Evolutionary conservation across 2,888 invertebrate species (phyloP).

Genomic region (Patella depressa): DNA sequence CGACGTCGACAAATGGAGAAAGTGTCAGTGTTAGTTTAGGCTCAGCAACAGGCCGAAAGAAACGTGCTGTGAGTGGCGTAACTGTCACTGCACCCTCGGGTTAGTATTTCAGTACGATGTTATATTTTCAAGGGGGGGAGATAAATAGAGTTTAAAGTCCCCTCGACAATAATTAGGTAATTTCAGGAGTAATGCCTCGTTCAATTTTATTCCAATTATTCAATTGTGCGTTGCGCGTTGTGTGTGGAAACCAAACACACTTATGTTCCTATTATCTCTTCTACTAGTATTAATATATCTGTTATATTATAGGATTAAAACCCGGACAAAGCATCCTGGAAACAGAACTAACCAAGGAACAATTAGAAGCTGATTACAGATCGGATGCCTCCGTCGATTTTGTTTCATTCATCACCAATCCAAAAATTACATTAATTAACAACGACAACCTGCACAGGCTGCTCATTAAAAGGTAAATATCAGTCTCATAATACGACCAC

Average conservation of each 20-base stretch:
- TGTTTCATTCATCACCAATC: slow-evolving; percentile 47
- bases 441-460: slow-evolving; percentile 40
- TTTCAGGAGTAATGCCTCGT: too few relatives aligned
- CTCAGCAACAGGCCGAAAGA: slow-evolving; percentile 15
- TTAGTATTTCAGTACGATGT: neutral
- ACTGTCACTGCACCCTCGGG: slow-evolving; percentile 33
- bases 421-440: slow-evolving; percentile 31
- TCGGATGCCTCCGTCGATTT: slow-evolving; percentile 50
- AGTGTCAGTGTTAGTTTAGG: slow-evolving; percentile 25
- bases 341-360: slow-evolving; percentile 32
- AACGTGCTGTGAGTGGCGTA: slow-evolving; percentile 21
- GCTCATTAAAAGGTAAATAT: slow-evolving; percentile 39
- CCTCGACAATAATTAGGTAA: too few relatives aligned
- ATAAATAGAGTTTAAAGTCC: too few relatives aligned
- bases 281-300: too few relatives aligned
- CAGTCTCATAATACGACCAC: neutral
- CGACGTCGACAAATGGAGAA: slow-evolving; percentile 38
- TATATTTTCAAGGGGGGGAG: neutral
- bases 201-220: neutral
- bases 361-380: slow-evolving; percentile 38
- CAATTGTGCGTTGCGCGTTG: too few relatives aligned
- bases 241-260: too few relatives aligned
- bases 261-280: too few relatives aligned
- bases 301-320: slow-evolving; percentile 35
- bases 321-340: slow-evolving; percentile 43